Conservation (phyloP, 2,113 vertebrate genomes). For the Calonectris borealis region DNA sequence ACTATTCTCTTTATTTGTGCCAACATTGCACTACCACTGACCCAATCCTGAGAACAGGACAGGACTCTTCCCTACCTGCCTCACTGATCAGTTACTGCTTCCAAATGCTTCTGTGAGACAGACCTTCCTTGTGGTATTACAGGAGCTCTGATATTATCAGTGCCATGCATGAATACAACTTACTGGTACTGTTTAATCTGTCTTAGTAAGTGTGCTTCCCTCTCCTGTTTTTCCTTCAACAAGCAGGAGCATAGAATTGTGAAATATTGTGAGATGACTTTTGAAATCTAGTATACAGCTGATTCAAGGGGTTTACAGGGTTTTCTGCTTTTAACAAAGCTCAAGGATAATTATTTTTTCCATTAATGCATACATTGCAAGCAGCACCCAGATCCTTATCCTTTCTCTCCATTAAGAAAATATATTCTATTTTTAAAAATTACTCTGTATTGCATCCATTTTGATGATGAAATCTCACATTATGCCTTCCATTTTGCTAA, state of each 20-base stretch:
- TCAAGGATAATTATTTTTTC: neutral
- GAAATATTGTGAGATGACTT: neutral
- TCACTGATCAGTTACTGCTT: neutral
- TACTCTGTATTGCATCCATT: neutral
- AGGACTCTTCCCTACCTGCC: neutral
- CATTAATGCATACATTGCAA: neutral
- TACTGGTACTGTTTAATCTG: neutral
- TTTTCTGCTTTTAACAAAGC: neutral
- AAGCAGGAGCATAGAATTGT: neutral
- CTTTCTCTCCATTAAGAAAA: neutral
- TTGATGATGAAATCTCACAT: neutral
- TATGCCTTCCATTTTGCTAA: neutral
- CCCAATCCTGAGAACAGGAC: neutral
- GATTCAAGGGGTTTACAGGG: neutral
- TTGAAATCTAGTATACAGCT: neutral
- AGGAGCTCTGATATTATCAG: neutral
- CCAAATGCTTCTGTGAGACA: neutral
- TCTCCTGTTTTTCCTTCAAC: neutral
- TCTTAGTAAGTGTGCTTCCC: neutral
- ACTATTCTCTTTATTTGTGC: neutral
- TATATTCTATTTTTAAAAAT: neutral
- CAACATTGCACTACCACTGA: neutral
- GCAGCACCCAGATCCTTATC: neutral
- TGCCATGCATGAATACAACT: neutral
- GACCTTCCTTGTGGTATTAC: neutral